phyloP scores from a whole-genome alignment of 2,797 vertebrate species.

The Rhinoraja longicauda region DNA sequence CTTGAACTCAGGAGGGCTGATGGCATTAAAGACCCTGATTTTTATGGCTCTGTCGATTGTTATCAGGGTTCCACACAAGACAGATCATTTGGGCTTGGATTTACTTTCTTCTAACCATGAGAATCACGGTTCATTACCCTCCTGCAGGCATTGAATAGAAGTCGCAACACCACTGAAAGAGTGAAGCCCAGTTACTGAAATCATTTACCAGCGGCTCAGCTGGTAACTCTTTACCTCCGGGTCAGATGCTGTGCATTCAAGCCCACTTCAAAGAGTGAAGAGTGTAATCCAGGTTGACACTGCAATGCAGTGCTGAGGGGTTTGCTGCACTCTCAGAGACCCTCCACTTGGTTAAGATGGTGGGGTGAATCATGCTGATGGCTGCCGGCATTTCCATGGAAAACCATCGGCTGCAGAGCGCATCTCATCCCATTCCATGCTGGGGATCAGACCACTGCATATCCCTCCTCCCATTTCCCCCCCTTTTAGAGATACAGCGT shows the following conservation, averaged over 20 bases:
- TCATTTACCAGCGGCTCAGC: neutral
- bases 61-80: constrained; percentile 3
- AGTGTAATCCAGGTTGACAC: neutral
- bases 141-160: neutral
- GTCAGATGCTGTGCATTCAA: neutral
- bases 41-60: neutral
- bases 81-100: neutral
- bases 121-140: neutral
- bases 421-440: too few relatives aligned
- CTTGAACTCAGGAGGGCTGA: neutral
- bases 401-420: too few relatives aligned
- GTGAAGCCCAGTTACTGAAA: neutral
- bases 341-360: neutral
- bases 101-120: neutral
- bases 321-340: neutral
- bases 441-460: too few relatives aligned
- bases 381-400: too few relatives aligned
- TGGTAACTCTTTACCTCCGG: neutral
- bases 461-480: too few relatives aligned
- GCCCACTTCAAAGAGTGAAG: neutral
- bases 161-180: neutral
- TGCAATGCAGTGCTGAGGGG: neutral
- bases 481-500: too few relatives aligned
- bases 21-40: neutral
- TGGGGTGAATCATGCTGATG: too few relatives aligned